Evolutionary conservation across 2,888 invertebrate species (phyloP).

Genomic region (Heteromyza rotundicornis): DNA sequence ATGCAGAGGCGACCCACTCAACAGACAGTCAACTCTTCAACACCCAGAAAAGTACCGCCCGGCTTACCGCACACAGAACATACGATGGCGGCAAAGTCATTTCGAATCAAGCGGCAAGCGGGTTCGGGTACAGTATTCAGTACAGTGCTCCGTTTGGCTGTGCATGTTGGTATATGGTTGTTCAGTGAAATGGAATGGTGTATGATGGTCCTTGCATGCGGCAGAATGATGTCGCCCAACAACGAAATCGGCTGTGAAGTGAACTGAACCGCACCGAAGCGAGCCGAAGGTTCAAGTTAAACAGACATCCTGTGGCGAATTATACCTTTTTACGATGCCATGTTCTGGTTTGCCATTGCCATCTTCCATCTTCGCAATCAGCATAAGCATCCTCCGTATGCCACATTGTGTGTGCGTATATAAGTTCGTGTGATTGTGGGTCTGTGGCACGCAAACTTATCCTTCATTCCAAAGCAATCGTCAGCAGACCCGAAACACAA

Average conservation of each 20-base stretch:
- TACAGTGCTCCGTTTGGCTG: no score
- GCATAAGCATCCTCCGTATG: conserved; percentile 16
- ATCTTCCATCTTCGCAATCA: conserved; percentile 21
- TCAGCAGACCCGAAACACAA: conserved; percentile 11
- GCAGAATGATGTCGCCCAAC: not conserved
- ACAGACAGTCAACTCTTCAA: conserved; percentile 15
- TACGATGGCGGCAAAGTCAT: conserved; percentile 15
- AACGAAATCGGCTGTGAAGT: conserved; percentile 37
- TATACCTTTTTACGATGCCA: conserved; percentile 48
- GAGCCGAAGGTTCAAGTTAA: conserved; percentile 44
- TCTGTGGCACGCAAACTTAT: conserved; percentile 7
- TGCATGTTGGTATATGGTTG: conserved; percentile 16
- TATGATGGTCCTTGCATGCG: conserved; percentile 16
- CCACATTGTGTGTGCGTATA: conserved; percentile 1
- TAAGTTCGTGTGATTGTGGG: not conserved
- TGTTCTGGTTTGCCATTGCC: conserved; percentile 37
- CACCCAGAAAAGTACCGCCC: no score
- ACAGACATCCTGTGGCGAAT: conserved; percentile 58
- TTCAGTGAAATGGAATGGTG: conserved; percentile 5
- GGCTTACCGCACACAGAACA: no score
- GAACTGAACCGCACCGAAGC: conserved; percentile 38
- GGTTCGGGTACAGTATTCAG: no score
- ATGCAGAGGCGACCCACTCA: conserved; percentile 38
- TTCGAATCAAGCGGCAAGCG: no score
- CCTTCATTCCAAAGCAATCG: conserved; percentile 16